Conservation (phyloP, 2,888 invertebrate species). For the Campoletis raptor region DNA sequence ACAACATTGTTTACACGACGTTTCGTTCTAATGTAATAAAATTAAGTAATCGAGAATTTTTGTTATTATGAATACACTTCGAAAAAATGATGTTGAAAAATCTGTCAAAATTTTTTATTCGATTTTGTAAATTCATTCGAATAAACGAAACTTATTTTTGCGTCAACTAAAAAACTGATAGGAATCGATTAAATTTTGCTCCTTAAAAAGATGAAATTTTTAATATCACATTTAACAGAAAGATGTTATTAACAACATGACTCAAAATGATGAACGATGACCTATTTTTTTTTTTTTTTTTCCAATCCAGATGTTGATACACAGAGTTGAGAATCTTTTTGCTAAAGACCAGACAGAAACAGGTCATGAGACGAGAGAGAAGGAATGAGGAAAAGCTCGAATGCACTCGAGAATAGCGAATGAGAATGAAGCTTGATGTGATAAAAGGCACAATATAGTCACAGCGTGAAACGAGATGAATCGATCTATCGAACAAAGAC, state of each 20-base stretch:
- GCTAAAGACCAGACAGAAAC: not conserved
- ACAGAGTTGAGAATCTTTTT: not conserved
- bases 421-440: constrained; percentile 52
- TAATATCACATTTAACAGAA: no score
- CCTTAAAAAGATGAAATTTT: no score
- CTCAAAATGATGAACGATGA: not conserved
- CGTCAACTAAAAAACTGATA: no score
- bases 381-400: constrained; percentile 10
- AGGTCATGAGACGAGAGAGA: not conserved
- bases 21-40: no score
- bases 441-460: constrained; percentile 40
- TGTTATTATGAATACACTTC: no score
- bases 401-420: constrained; percentile 23
- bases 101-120: no score
- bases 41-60: no score
- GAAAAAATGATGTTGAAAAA: no score
- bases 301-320: not conserved
- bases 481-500: constrained; percentile 38
- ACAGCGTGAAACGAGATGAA: constrained; percentile 25
- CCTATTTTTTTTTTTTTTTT: not conserved
- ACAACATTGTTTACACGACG: no score
- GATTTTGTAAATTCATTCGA: no score
- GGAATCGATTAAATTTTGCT: no score
- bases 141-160: no score
- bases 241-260: not conserved